Conservation (phyloP, 2,888 invertebrate genomes). For the Calliphora vomitoria region DNA sequence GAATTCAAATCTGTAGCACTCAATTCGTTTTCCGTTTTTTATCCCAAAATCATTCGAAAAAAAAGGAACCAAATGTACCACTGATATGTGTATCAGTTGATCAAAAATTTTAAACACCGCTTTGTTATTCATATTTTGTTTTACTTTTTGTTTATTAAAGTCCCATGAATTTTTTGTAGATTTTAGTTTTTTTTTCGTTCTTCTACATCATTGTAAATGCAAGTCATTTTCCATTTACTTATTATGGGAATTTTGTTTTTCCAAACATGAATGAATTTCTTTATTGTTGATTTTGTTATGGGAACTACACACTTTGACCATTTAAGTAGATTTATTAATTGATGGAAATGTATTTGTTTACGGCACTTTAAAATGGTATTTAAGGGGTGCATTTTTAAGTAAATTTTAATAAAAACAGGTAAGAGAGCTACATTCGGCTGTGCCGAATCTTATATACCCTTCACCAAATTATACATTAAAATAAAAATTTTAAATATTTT, state of each 20-base stretch:
- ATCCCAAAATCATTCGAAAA: not conserved
- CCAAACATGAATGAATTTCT: conserved; percentile 37
- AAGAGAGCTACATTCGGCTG: too few relatives aligned
- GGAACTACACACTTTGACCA: conserved; percentile 6
- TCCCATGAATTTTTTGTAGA: conserved; percentile 20
- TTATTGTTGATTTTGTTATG: conserved; percentile 19
- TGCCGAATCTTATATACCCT: too few relatives aligned
- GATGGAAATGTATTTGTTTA: not conserved
- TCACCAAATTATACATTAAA: too few relatives aligned
- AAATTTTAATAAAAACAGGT: too few relatives aligned
- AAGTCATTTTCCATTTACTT: conserved; percentile 70
- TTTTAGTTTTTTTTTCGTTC: conserved; percentile 39
- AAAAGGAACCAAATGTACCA: conserved; percentile 24
- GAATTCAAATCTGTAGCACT: conserved; percentile 10
- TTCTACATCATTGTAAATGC: conserved; percentile 50
- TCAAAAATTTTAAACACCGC: conserved; percentile 62
- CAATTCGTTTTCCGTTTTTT: conserved; percentile 30
- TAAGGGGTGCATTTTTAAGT: too few relatives aligned
- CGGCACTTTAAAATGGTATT: not conserved
- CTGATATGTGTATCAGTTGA: conserved; percentile 66
- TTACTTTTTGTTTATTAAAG: conserved; percentile 18
- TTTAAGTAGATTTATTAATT: conserved; percentile 30
- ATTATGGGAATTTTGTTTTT: conserved; percentile 35
- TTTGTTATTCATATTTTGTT: conserved; percentile 25
- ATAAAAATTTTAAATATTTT: too few relatives aligned